Evolutionary conservation across 2,888 invertebrate genomes (phyloP).

Genomic region (Lymantria monacha): DNA sequence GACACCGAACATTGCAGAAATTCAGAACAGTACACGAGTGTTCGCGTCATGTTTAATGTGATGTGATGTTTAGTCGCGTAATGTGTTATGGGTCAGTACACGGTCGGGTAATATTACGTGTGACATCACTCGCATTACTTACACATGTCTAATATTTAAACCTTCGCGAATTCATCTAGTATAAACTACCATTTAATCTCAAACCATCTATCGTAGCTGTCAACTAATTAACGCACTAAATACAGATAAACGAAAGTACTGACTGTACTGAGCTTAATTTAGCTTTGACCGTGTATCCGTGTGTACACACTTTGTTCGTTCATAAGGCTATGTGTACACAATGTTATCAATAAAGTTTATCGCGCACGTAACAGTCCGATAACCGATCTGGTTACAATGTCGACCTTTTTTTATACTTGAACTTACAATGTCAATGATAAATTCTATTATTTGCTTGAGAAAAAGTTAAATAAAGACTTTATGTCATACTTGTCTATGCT

Average conservation of each 20-base stretch:
- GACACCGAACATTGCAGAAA: too few relatives aligned
- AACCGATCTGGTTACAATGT: slow-evolving; percentile 22
- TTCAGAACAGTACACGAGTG: too few relatives aligned
- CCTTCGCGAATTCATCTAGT: too few relatives aligned
- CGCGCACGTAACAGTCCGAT: slow-evolving; percentile 31
- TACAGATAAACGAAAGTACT: neutral
- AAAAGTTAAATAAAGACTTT: slow-evolving; percentile 2
- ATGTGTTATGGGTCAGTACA: too few relatives aligned
- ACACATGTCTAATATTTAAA: too few relatives aligned
- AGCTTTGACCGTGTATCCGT: neutral
- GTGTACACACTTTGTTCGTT: neutral
- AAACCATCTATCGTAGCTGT: too few relatives aligned
- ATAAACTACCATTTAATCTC: too few relatives aligned
- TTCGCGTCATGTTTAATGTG: too few relatives aligned
- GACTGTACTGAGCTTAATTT: neutral
- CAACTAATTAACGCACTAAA: neutral
- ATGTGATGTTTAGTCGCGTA: too few relatives aligned
- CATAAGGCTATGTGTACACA: slow-evolving; percentile 16
- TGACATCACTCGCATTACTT: too few relatives aligned
- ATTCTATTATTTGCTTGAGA: slow-evolving; percentile 4
- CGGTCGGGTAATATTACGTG: too few relatives aligned
- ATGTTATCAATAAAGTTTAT: slow-evolving; percentile 38
- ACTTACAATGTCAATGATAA: slow-evolving; percentile 31
- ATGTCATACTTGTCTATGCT: too few relatives aligned
- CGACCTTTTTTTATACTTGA: slow-evolving; percentile 20